Percentiles rank a stretch among this genome's conserved stretches.
Evolutionary conservation across 2,888 invertebrate species (phyloP).

Genomic region (Nezara viridula): DNA sequence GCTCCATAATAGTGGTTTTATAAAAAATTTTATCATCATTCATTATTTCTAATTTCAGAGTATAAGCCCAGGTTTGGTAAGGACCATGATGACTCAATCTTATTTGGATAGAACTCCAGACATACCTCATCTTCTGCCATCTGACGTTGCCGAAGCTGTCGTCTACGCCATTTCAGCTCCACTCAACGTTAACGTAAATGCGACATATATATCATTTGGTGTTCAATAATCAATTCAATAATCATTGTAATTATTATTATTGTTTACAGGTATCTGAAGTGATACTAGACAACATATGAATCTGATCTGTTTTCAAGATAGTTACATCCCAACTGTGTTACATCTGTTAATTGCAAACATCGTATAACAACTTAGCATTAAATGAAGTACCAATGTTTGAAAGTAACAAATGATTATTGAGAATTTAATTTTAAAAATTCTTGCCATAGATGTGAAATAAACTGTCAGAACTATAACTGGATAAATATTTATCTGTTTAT

Average conservation of each 20-base stretch:
- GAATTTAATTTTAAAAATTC: too few relatives aligned
- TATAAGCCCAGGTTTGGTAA: conserved; percentile 71
- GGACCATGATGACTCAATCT: conserved; percentile 68
- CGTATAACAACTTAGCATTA: too few relatives aligned
- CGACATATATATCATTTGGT: too few relatives aligned
- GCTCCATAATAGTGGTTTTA: too few relatives aligned
- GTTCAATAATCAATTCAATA: not conserved
- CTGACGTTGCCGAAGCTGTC: not conserved
- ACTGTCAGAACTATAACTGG: too few relatives aligned
- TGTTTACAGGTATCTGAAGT: not conserved
- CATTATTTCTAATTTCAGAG: conserved; percentile 67
- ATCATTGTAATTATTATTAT: not conserved
- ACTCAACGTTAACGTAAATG: not conserved
- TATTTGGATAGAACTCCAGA: not conserved
- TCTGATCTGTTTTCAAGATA: not conserved
- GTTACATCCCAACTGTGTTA: too few relatives aligned
- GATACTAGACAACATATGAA: not conserved
- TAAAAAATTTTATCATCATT: too few relatives aligned
- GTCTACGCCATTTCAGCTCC: not conserved
- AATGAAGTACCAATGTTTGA: too few relatives aligned
- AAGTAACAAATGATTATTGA: too few relatives aligned
- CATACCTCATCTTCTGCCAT: not conserved
- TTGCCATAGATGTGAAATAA: too few relatives aligned
- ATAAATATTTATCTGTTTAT: too few relatives aligned
- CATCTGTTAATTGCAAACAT: too few relatives aligned